Percentiles rank a stretch among this genome's conserved stretches.
phyloP scores from a whole-genome alignment of 2,797 vertebrate genomes.

The Helicolenus hilgendorfi region DNA sequence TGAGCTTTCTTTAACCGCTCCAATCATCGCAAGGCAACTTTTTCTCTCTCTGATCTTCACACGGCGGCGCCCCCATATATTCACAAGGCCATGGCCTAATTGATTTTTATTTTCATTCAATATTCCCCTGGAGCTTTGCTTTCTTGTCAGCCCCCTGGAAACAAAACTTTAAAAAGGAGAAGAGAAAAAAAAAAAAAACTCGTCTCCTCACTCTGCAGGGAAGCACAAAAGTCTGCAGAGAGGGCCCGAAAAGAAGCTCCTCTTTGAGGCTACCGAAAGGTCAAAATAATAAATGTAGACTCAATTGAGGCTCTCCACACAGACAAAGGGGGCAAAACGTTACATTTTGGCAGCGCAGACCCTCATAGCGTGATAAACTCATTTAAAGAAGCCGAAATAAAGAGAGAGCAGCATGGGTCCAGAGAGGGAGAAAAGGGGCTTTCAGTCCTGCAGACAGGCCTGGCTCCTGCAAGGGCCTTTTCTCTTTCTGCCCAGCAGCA shows the following conservation, averaged over 20 bases:
- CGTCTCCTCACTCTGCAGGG: constrained; percentile 84
- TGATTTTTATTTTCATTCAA: constrained; percentile 93
- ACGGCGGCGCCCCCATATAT: constrained; percentile 80
- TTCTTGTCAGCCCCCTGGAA: constrained; percentile 86
- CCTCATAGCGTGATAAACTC: constrained; percentile 93
- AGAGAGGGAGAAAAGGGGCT: constrained; percentile 86
- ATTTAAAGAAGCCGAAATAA: constrained; percentile 92
- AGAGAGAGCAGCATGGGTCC: constrained; percentile 89
- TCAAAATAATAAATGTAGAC: constrained; percentile 97
- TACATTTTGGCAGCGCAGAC: constrained; percentile 91
- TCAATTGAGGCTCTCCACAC: constrained; percentile 91
- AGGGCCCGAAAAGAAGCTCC: constrained; percentile 79
- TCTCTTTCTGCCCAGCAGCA: constrained; percentile 59
- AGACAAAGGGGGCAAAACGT: constrained; percentile 92
- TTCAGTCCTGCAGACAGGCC: constrained; percentile 89
- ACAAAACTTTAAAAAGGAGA: constrained; percentile 87
- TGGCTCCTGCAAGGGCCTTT: constrained; percentile 85
- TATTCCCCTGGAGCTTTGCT: constrained; percentile 85
- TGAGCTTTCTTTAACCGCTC: constrained; percentile 73
- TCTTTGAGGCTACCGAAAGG: constrained; percentile 92
- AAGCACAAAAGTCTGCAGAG: constrained; percentile 89
- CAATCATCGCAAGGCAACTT: constrained; percentile 80
- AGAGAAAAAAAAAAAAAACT: constrained; percentile 76
- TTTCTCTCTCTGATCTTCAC: constrained; percentile 85
- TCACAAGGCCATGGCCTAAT: constrained; percentile 91